A percentile compares a stretch with the other conserved stretches of the same genome.
These are phyloP conservation scores for Agonopterix heracliana DNA, from an alignment of 2,888 invertebrate species.

Conservation along the genomic window DNA sequence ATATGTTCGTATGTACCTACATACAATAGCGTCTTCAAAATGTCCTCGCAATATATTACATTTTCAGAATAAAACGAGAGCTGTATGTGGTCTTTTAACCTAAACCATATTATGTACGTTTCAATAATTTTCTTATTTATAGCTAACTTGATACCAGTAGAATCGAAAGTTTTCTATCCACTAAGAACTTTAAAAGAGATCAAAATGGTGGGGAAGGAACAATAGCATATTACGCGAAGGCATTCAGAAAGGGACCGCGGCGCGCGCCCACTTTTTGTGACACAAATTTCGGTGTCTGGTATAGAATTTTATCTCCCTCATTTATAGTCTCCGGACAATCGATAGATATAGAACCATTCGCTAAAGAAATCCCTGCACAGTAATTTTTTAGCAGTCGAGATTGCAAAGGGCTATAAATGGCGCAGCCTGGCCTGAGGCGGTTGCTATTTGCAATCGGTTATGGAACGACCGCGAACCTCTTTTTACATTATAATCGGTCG, in stretches of 20 bases:
- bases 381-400: slow-evolving; percentile 67
- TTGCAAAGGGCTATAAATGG: slow-evolving; percentile 70
- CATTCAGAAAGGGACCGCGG: slow-evolving; percentile 44
- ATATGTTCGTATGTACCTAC: slow-evolving; percentile 13
- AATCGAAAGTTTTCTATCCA: too few relatives aligned
- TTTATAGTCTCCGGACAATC: slow-evolving; percentile 38
- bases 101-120: too few relatives aligned
- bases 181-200: too few relatives aligned
- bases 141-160: too few relatives aligned
- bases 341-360: slow-evolving; percentile 53
- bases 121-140: too few relatives aligned
- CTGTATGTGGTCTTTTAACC: too few relatives aligned
- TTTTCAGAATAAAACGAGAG: neutral
- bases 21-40: slow-evolving; percentile 19
- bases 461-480: slow-evolving; percentile 70
- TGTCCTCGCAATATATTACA: neutral
- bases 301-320: slow-evolving; percentile 38
- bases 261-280: slow-evolving; percentile 22
- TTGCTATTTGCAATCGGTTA: slow-evolving; percentile 75
- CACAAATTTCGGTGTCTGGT: slow-evolving; percentile 33
- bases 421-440: slow-evolving; percentile 56
- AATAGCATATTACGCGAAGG: slow-evolving; percentile 45
- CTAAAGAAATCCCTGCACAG: slow-evolving; percentile 56
- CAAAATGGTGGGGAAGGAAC: too few relatives aligned
- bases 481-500: slow-evolving; percentile 73